Evolutionary conservation across 2,113 vertebrate species (phyloP), one percentile per base, ranked within the genome.

Genomic region (Colaptes auratus): DNA sequence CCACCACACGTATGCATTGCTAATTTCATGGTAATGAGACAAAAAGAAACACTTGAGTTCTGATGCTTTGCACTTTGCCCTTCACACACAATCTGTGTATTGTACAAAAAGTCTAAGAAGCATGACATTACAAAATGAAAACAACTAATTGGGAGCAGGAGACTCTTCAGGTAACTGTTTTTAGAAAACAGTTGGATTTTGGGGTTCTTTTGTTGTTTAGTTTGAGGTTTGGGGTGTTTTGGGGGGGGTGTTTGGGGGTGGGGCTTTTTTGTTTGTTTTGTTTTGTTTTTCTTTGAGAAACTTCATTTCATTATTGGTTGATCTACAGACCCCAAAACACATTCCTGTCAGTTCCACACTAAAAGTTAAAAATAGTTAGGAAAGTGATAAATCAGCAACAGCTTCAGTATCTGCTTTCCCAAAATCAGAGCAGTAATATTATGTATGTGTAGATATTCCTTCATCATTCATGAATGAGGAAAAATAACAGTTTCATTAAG

Each of bases 71-170:
- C 15, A 60, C 33, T 73, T 35, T 15, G 19, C 28, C 71, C 27
- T 83, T 81, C 6, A 55, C 21, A 55, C 21, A 77, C 58, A 81
- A 42, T 9, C 35, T 0, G 0, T 14, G 13, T 35, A 6, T 8
- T 44, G 46, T 33, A 76, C 27, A 70, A 79, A 17, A 66, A 65
- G 31, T 16, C 56, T 35, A 36, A 65, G 7, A 17, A 82, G 12
- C 1, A 0, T 8, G 15, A 79, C 52, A 82, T 73, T 66, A 76
- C 30, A 76, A 66, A 74, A 89, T 8, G 5, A 55, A 77, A 91
- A 70, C 16, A 78, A 25, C 17, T 56, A 7, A 74, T 56, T 31
- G 71, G 15, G 11, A 33, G 9, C 7, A 66, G 21, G 9, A 44
- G 31, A 58, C 18, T 4, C 64, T 81, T 56, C 3, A 50, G 58